Percentiles rank a stretch among this genome's conserved stretches.
These are phyloP conservation scores for Nemapogon koenigi DNA, from an alignment of 2,888 invertebrate genomes.

Conservation along the genomic window DNA sequence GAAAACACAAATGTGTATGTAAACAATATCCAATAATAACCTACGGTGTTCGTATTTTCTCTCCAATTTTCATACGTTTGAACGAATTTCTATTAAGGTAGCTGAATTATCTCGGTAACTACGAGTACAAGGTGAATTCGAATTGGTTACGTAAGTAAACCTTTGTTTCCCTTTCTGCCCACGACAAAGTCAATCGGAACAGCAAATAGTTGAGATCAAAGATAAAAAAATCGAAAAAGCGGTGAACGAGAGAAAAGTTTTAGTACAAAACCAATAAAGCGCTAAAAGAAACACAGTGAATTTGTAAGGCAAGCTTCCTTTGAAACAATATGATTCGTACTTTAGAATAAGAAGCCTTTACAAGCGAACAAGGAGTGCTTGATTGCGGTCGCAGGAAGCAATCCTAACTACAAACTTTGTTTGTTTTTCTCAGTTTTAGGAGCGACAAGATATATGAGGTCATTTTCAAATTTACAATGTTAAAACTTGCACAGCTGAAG, in stretches of 20 bases:
- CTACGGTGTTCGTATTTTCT: too few species aligned
- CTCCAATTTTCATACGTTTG: too few species aligned
- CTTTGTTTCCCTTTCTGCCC: too few species aligned
- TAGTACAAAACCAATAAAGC: conserved; percentile 48
- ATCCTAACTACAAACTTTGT: conserved; percentile 9
- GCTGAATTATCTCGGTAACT: too few species aligned
- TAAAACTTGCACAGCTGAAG: conserved; percentile 3
- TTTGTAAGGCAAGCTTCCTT: conserved; percentile 40
- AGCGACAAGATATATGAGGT: conserved; percentile 6
- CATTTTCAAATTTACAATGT: conserved; percentile 8
- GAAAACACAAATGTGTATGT: too few species aligned
- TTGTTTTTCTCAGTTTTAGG: conserved; percentile 10
- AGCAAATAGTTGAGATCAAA: too few species aligned
- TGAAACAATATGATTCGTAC: conserved; percentile 37
- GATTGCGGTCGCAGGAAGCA: conserved; percentile 10
- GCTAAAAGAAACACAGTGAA: conserved; percentile 39
- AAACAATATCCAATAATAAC: too few species aligned
- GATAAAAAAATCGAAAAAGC: conserved; percentile 32
- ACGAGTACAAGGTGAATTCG: too few species aligned
- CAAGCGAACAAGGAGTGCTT: conserved; percentile 4
- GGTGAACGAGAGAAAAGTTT: conserved; percentile 34
- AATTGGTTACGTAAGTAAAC: too few species aligned
- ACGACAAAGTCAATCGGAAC: too few species aligned
- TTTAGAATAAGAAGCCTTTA: conserved; percentile 3
- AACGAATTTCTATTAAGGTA: too few species aligned